phyloP scores from a whole-genome alignment of 2,113 vertebrate species.

The Romanogobio albipinnatus region DNA sequence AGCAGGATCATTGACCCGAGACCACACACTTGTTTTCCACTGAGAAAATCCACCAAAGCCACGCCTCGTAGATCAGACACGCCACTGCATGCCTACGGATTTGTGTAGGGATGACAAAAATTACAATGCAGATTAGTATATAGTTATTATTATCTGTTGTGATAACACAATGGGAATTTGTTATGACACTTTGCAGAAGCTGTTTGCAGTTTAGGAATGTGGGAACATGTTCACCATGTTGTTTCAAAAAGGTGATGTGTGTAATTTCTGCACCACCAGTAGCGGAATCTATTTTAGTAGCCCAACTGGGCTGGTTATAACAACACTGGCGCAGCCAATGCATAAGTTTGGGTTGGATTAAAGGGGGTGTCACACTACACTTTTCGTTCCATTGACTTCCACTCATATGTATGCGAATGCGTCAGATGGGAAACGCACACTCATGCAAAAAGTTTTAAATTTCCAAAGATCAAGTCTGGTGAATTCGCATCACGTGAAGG shows the following conservation, averaged over 20 bases:
- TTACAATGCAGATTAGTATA: background rate
- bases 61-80: conserved; percentile 22
- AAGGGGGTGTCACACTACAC: no score
- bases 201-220: conserved; percentile 4
- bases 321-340: no score
- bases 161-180: background rate
- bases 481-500: no score
- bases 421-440: no score
- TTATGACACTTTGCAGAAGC: background rate
- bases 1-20: background rate
- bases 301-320: no score
- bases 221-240: background rate
- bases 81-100: conserved; percentile 1
- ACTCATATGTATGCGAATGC: no score
- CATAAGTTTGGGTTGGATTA: no score
- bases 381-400: no score
- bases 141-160: conserved; percentile 25
- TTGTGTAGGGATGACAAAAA: background rate
- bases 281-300: background rate
- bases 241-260: background rate
- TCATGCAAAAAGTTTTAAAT: no score
- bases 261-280: no score
- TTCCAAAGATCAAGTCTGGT: no score
- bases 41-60: conserved; percentile 20
- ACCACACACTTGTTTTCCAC: conserved; percentile 28